Evolutionary conservation across 2,888 invertebrate species (phyloP).

Genomic region (Stenchaetothrips biformis): DNA sequence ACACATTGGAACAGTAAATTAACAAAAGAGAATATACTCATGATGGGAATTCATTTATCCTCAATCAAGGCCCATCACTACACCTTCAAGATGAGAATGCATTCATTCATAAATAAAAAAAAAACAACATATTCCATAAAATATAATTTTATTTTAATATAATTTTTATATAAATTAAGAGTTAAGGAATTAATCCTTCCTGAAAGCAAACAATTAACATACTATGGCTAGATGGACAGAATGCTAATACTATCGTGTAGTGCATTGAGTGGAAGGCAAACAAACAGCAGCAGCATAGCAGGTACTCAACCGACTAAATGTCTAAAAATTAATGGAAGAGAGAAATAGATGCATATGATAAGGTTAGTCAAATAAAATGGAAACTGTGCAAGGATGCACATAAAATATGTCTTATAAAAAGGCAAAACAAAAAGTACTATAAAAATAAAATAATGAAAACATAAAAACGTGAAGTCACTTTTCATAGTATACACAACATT

Average conservation of each 20-base stretch:
- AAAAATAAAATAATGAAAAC: not conserved
- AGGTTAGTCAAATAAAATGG: conserved; percentile 6
- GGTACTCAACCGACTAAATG: not conserved
- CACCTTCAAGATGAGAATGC: not conserved
- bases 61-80: too few species aligned
- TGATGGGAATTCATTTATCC: not conserved
- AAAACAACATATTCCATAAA: conserved; percentile 5
- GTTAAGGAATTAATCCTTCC: conserved; percentile 5
- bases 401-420: conserved; percentile 6
- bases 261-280: conserved; percentile 15
- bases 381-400: not conserved
- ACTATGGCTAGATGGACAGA: conserved; percentile 23
- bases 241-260: conserved; percentile 9
- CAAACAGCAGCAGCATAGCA: conserved; percentile 24
- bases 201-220: conserved; percentile 19
- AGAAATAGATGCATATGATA: conserved; percentile 5
- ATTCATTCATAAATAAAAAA: conserved; percentile 2
- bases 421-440: not conserved
- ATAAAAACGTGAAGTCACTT: not conserved
- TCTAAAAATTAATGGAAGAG: not conserved
- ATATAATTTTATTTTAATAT: conserved; percentile 17
- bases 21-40: not conserved
- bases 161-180: conserved; percentile 17
- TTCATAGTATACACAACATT: conserved; percentile 16
- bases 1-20: not conserved